These are phyloP conservation scores for Keiferia lycopersicella DNA, from an alignment of 2,888 invertebrate species.

Conservation along the genomic window DNA sequence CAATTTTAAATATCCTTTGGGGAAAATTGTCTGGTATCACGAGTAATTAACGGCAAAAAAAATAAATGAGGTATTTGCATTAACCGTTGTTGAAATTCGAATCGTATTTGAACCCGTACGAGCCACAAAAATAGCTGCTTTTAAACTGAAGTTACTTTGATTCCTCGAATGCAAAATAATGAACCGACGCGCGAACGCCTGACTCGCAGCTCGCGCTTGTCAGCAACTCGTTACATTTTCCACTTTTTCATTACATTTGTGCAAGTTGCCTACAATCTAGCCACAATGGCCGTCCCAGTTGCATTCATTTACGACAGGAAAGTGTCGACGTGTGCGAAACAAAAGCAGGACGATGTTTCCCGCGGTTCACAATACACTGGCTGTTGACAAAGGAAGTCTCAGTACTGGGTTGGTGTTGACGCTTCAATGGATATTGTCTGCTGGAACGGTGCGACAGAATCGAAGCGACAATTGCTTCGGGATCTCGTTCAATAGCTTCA, in stretches of 20 bases:
- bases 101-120: too few relatives aligned
- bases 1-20: too few relatives aligned
- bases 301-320: slow-evolving; percentile 58
- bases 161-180: background rate
- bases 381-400: slow-evolving; percentile 38
- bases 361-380: slow-evolving; percentile 54
- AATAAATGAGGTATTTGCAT: too few relatives aligned
- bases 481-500: slow-evolving; percentile 48
- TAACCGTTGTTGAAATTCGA: too few relatives aligned
- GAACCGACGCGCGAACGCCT: background rate
- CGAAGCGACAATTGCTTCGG: slow-evolving; percentile 37
- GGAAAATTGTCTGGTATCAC: too few relatives aligned
- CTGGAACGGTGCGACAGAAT: slow-evolving; percentile 40
- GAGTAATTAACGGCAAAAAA: too few relatives aligned
- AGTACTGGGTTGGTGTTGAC: slow-evolving; percentile 39
- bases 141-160: background rate
- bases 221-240: slow-evolving; percentile 21
- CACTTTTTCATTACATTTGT: slow-evolving; percentile 51
- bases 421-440: slow-evolving; percentile 47
- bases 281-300: slow-evolving; percentile 56
- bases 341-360: slow-evolving; percentile 53
- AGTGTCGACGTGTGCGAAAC: slow-evolving; percentile 59
- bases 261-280: slow-evolving; percentile 46
- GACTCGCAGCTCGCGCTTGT: background rate
- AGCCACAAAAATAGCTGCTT: too few relatives aligned